Base-by-base conservation (phyloP, 1,140 invertebrate species). In the Acromyrmex echinatior region DNA sequence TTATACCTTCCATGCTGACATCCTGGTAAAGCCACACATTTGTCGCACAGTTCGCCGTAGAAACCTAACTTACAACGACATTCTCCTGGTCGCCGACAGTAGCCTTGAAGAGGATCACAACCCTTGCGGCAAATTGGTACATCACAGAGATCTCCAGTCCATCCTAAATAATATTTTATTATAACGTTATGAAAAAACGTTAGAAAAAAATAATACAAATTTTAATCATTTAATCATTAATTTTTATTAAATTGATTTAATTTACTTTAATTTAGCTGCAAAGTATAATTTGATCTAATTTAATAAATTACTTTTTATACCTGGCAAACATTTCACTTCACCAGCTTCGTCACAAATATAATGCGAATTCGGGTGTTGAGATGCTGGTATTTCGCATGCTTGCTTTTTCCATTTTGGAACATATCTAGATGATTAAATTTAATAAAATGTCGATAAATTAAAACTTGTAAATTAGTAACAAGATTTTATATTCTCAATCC, bases 131-230 rank as follows among this genome's bases (percentile, higher is more conserved):
- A 99, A 91, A 98, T 97, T 2, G 98, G 98, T 87, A 98, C 98
- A 94, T 98, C 98, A 95, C 99, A 99, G 45, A 99, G 97, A 93
- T 98, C 97, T 5, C 99, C 99, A 73, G 97, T 98, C 99, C 99
- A 99, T 62, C 97, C 96, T 92, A 81, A 86, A 80, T 45, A 63
- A 74, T 73, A 10, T 66, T 66, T 66, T 66, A 45, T 80, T 53
- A 25, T 45, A 45, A 45, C 39, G 16, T 66, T 66, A 39, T 6
- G 21, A 21, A 21, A 21, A 21, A 21, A 21, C 21, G n/a, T 58
- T 21, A 7, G 12, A 25, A 49, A 31, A 53, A 80, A 12, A 56
- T 6, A 31, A 70, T 70, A 18, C 16, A 18, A 28, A 28, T 71
- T 35, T 53, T 49, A 63, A 65, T 28, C 21, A 10, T 79, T 51